Conservation (phyloP, 2,113 vertebrate species). For the Cyrtonyx montezumae region DNA sequence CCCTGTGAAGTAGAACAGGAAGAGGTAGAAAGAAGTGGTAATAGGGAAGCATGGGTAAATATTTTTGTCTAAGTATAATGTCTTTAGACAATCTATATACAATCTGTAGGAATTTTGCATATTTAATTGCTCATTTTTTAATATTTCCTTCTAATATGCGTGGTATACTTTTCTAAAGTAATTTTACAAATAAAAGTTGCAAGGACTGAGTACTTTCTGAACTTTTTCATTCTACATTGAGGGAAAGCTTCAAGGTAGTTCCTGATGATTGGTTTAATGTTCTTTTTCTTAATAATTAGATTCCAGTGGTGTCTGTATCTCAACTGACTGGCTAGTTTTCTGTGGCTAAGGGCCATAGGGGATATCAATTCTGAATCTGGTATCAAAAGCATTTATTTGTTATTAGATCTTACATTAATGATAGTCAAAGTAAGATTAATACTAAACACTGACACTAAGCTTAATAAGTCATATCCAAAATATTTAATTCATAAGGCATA, state of each 20-base stretch:
- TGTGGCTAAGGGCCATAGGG: not conserved
- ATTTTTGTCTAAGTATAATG: not conserved
- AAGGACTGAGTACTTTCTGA: not conserved
- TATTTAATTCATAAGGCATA: not conserved
- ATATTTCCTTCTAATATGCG: not conserved
- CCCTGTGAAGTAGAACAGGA: fast-evolving
- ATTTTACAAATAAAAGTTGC: not conserved
- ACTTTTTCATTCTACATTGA: not conserved
- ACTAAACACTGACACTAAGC: too few species aligned
- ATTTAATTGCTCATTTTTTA: not conserved
- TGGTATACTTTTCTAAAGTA: not conserved
- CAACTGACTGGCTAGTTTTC: not conserved
- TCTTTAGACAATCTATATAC: not conserved
- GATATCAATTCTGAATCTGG: not conserved
- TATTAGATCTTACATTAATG: not conserved
- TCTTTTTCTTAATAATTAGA: not conserved
- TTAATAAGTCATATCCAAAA: not conserved
- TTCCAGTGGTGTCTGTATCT: not conserved
- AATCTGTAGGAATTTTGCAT: not conserved
- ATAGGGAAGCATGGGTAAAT: not conserved
- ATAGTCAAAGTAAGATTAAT: not conserved
- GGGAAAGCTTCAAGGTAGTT: not conserved
- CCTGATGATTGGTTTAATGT: not conserved
- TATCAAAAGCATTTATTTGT: not conserved
- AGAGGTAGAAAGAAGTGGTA: not conserved